phyloP scores from a whole-genome alignment of 2,113 vertebrate genomes.

The Catharus minimus region DNA sequence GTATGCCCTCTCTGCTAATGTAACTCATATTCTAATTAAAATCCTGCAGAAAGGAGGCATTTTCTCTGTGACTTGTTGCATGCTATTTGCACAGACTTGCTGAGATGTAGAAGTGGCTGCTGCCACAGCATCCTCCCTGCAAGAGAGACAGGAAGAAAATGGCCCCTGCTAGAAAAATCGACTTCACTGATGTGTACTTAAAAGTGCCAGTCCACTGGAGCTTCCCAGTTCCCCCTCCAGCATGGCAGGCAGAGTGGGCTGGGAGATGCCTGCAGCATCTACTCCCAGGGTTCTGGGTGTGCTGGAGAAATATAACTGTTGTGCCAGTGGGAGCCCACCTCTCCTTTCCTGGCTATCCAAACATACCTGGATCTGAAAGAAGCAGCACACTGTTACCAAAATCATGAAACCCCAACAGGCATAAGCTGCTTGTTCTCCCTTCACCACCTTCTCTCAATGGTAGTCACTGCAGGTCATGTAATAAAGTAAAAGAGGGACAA shows the following conservation, averaged over 20 bases:
- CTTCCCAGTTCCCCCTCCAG: neutral
- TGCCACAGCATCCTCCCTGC: neutral
- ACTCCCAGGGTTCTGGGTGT: neutral
- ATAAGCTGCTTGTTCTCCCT: neutral
- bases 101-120: neutral
- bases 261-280: neutral
- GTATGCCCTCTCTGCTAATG: neutral
- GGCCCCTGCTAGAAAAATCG: neutral
- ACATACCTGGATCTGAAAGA: neutral
- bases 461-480: fast-evolving
- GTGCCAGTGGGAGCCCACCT: neutral
- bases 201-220: neutral
- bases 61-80: neutral
- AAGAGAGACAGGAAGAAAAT: neutral
- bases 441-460: fast-evolving
- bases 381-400: neutral
- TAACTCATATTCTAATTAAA: constrained; percentile 22
- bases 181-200: neutral
- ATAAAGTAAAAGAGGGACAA: neutral
- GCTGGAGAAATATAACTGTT: neutral
- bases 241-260: neutral
- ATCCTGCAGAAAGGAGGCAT: neutral
- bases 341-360: neutral
- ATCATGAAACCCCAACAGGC: neutral
- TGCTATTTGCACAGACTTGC: neutral